Evolutionary conservation across 2,113 vertebrate species (phyloP), one percentile per base, ranked within the genome.

Genomic region (Ia io): DNA sequence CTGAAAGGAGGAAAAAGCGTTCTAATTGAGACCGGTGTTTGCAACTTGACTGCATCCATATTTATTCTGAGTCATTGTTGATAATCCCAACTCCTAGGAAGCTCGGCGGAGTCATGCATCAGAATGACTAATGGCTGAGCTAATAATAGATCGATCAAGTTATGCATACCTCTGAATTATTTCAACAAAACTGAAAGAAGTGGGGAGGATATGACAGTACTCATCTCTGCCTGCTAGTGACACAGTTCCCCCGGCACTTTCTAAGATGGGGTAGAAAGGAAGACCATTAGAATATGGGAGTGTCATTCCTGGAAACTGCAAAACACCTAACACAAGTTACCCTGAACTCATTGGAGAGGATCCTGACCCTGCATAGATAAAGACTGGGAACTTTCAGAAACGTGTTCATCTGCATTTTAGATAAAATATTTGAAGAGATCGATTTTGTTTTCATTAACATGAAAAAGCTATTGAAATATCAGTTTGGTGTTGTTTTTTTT

Each of bases 131-230:
- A 84, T 0, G 1, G 18, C 9, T 76, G 44, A 67, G 65, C 83
- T 94, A 95, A 87, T 76, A 92, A 93, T 95, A 93, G 65, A 84
- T 42, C 74, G 84, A 83, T 30, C 59, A n/a, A 61, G 80, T 70
- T 74, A 65, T 32, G 4, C 53, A 35, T 44, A 61, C 9, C 42
- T 84, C 71, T 40, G 51, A 71, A 44, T 18, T 63, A 28, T 83
- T 92, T 79, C 80, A 89, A 73, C 47, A 63, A 76, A 94, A 83
- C 69, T 61, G 80, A 40, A 88, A 78, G 49, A 80, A 70, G n/a
- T 42, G 87, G 44, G 44, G 79, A 65, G 53, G 59, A 56, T 37
- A 37, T 61, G 76, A 84, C 80, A 79, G 61, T 28, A n/a, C n/a
- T 92, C 59, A 51, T 16, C 51, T 78, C 80, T 35, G 42, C 70